These are phyloP conservation scores for Pogonophryne albipinna DNA, from an alignment of 2,797 vertebrate species.

Conservation along the genomic window DNA sequence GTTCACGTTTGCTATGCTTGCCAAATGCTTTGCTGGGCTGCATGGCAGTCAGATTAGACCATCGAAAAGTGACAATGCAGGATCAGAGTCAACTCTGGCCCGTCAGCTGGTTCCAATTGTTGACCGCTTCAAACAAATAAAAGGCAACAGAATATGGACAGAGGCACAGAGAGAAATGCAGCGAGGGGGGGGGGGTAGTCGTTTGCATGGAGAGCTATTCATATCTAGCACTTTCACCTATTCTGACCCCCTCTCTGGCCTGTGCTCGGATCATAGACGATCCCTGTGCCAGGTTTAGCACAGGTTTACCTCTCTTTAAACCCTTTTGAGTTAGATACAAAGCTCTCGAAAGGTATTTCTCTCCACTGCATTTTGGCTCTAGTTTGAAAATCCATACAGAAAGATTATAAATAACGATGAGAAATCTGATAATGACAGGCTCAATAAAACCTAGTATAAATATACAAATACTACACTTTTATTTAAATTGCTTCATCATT, in stretches of 20 bases:
- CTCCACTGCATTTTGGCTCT: conserved; percentile 9
- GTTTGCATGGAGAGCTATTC: conserved; percentile 70
- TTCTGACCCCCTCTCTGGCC: conserved; percentile 54
- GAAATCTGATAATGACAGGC: conserved; percentile 19
- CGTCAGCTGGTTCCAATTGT: conserved; percentile 86
- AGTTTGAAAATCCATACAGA: conserved; percentile 16
- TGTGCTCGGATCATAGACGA: conserved; percentile 41
- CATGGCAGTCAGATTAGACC: conserved; percentile 86
- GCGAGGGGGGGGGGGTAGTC: conserved; percentile 31
- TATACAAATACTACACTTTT: background rate
- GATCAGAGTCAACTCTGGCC: conserved; percentile 79
- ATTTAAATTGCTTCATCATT: conserved; percentile 2
- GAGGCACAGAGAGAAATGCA: conserved; percentile 60
- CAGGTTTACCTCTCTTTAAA: conserved; percentile 35
- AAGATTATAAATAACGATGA: conserved; percentile 12
- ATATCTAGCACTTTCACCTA: conserved; percentile 75
- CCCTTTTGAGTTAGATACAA: conserved; percentile 3
- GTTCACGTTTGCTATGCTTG: conserved; percentile 87
- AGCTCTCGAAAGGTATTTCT: conserved; percentile 5
- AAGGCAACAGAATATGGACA: conserved; percentile 78
- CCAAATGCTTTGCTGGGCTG: conserved; percentile 84
- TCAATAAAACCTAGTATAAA: conserved; percentile 11
- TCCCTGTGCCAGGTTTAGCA: conserved; percentile 52
- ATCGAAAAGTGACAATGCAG: conserved; percentile 89
- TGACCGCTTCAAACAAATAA: conserved; percentile 83